These are phyloP conservation scores for Hylaeus volcanicus DNA, from an alignment of 1,140 invertebrate species.

Conservation along the genomic window DNA sequence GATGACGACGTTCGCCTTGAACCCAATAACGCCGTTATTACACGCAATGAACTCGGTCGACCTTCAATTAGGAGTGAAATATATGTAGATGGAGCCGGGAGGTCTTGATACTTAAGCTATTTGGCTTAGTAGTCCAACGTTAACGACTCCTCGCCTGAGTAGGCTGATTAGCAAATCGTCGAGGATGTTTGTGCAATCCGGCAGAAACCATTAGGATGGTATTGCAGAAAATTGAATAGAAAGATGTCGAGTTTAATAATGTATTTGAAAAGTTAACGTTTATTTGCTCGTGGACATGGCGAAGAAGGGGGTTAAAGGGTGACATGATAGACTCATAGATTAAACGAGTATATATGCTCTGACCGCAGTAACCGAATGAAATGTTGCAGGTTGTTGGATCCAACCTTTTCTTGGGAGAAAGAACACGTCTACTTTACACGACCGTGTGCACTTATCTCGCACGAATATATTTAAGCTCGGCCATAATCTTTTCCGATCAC, in stretches of 20 bases:
- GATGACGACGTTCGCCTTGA: slow-evolving; percentile 56
- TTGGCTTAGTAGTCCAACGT: not conserved
- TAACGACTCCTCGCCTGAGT: too few relatives aligned
- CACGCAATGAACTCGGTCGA: slow-evolving; percentile 62
- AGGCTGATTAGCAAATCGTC: too few relatives aligned
- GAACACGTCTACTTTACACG: too few relatives aligned
- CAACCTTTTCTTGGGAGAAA: not conserved
- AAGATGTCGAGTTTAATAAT: too few relatives aligned
- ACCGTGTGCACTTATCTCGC: not conserved
- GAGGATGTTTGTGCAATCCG: too few relatives aligned
- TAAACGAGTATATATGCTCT: too few relatives aligned
- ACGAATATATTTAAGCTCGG: not conserved
- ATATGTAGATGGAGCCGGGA: slow-evolving; percentile 19
- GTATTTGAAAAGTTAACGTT: too few relatives aligned
- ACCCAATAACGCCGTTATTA: slow-evolving; percentile 67
- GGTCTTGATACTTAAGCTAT: slow-evolving; percentile 1
- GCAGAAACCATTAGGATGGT: too few relatives aligned
- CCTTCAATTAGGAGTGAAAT: slow-evolving; percentile 50
- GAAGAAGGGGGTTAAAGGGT: too few relatives aligned
- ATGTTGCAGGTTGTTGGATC: not conserved
- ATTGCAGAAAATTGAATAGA: too few relatives aligned
- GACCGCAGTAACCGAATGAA: not conserved
- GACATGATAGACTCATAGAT: too few relatives aligned
- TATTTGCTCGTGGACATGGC: too few relatives aligned
- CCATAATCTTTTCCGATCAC: not conserved